Conservation (phyloP, 2,888 invertebrate species). For the Nasonia oneida region DNA sequence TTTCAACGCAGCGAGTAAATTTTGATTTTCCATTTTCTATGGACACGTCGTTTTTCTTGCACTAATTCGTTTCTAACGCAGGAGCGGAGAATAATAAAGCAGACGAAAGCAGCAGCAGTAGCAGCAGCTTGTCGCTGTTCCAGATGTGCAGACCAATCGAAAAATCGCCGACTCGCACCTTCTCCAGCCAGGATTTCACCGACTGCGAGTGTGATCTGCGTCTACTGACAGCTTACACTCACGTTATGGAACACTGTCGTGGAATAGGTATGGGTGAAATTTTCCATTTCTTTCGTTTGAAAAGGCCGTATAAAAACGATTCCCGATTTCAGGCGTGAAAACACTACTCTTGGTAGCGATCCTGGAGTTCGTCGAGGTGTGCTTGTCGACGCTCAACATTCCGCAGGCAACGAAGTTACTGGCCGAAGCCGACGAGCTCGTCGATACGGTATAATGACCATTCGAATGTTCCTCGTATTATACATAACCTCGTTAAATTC, state of each 20-base stretch:
- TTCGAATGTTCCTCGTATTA: not conserved
- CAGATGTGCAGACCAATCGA: conserved; percentile 13
- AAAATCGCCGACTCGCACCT: conserved; percentile 76
- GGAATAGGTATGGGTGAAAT: conserved; percentile 80
- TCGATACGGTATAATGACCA: conserved; percentile 66
- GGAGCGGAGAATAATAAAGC: not conserved
- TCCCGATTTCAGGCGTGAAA: conserved; percentile 76
- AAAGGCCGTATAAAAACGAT: not conserved
- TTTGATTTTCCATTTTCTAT: not conserved
- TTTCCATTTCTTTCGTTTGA: not conserved
- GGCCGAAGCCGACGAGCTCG: conserved; percentile 79
- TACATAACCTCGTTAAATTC: not conserved
- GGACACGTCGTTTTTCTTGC: not conserved
- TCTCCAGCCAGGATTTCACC: conserved; percentile 81
- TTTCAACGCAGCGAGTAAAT: not conserved
- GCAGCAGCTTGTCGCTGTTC: not conserved
- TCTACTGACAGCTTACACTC: conserved; percentile 81
- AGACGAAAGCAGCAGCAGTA: not conserved
- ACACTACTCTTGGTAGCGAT: conserved; percentile 81
- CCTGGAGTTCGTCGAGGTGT: conserved; percentile 82
- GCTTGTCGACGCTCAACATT: conserved; percentile 81
- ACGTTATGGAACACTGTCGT: conserved; percentile 83
- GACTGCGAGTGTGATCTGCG: conserved; percentile 83
- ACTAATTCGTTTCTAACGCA: not conserved
- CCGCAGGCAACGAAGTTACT: conserved; percentile 82